Percentiles rank a stretch among this genome's conserved stretches.
Conservation (phyloP, 2,113 vertebrate species). For the Acinonyx jubatus region DNA sequence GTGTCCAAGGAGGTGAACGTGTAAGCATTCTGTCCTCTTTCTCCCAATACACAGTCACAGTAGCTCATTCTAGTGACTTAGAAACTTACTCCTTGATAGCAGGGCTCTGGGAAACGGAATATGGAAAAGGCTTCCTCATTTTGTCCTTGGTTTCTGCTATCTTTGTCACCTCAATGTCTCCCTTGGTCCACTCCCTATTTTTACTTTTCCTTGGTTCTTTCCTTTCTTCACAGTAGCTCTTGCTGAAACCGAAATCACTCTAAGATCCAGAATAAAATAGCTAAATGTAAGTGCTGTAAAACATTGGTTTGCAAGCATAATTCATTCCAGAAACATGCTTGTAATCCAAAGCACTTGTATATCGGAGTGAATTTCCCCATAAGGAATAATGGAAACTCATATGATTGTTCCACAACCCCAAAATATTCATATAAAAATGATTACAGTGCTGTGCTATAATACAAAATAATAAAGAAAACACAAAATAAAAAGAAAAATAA, state of each 20-base stretch:
- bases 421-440: no score
- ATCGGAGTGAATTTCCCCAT: no score
- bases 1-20: fast-evolving
- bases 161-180: fast-evolving
- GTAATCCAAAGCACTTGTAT: no score
- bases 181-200: fast-evolving
- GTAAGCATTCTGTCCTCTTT: background rate
- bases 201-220: background rate
- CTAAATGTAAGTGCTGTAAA: background rate
- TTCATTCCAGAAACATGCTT: no score
- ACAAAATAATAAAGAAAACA: no score
- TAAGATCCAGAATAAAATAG: background rate
- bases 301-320: no score
- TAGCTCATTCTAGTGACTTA: no score
- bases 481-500: no score
- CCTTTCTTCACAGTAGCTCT: background rate
- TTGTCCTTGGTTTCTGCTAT: background rate
- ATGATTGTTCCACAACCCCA: no score
- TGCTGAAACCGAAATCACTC: background rate
- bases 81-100: fast-evolving
- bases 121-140: background rate
- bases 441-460: no score
- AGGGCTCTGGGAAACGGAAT: background rate
- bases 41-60: fast-evolving
- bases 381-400: no score